Conservation (phyloP, 2,888 invertebrate genomes). For the Callinectes sapidus region DNA sequence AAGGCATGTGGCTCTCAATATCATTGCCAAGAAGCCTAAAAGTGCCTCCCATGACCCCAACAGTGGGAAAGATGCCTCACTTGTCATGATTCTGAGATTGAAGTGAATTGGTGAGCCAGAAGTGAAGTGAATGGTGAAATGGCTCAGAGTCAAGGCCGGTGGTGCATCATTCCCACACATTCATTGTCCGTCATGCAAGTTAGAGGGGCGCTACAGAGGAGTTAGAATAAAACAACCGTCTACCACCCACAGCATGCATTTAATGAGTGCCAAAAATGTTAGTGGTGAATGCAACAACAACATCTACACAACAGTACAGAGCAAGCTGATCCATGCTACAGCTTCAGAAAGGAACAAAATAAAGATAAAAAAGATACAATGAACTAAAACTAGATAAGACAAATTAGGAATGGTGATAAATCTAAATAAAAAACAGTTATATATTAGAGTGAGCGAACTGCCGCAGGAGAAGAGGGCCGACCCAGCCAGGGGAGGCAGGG, state of each 20-base stretch:
- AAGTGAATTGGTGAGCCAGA: background rate
- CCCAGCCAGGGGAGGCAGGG: background rate
- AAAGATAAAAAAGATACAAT: slow-evolving; percentile 50
- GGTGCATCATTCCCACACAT: background rate
- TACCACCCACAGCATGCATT: slow-evolving; percentile 63
- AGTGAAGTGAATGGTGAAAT: too few species aligned
- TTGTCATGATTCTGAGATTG: background rate
- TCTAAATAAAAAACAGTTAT: slow-evolving; percentile 56
- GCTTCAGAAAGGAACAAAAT: slow-evolving; percentile 45
- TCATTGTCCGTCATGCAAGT: slow-evolving; percentile 39
- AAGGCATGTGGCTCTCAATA: background rate
- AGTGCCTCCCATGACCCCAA: background rate
- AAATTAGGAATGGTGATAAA: slow-evolving; percentile 56
- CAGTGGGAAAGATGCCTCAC: background rate
- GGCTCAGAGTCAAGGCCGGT: background rate
- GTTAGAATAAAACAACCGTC: slow-evolving; percentile 50
- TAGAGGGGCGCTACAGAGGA: slow-evolving; percentile 52
- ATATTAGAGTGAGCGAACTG: slow-evolving; percentile 52
- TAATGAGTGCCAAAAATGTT: slow-evolving; percentile 53
- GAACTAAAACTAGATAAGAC: slow-evolving; percentile 53
- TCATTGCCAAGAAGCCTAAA: background rate
- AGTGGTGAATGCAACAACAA: slow-evolving; percentile 25
- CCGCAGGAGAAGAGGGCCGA: slow-evolving; percentile 24
- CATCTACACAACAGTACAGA: slow-evolving; percentile 43
- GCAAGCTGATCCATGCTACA: slow-evolving; percentile 61